These are phyloP conservation scores for Zaprionus davidi DNA, from an alignment of 1,140 invertebrate species.

Conservation along the genomic window DNA sequence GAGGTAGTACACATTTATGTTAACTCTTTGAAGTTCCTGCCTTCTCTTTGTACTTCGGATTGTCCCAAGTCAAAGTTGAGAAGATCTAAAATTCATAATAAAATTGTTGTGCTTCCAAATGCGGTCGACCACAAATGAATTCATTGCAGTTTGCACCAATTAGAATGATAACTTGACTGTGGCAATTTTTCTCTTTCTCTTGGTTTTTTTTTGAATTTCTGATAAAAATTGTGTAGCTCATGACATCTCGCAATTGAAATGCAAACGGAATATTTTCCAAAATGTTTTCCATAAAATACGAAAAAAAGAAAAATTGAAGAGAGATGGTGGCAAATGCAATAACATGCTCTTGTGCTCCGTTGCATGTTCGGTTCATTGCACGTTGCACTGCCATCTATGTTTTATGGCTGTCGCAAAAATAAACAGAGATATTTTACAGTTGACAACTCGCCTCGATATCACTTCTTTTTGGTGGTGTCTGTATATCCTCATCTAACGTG, in stretches of 20 bases:
- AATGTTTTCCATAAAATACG: background rate
- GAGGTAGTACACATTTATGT: background rate
- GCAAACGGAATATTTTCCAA: conserved; percentile 2
- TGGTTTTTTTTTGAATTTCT: background rate
- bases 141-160: background rate
- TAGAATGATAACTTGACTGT: conserved; percentile 4
- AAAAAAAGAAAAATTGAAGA: background rate
- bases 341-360: conserved; percentile 12
- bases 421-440: conserved; percentile 29
- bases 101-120: background rate
- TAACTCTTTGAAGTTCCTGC: background rate
- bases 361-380: conserved; percentile 45
- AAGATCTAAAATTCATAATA: background rate
- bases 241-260: conserved; percentile 9
- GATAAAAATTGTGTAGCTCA: background rate
- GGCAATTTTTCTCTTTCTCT: background rate
- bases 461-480: background rate
- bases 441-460: conserved; percentile 14
- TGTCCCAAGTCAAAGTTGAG: background rate
- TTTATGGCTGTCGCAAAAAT: conserved; percentile 7
- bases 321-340: background rate
- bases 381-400: conserved; percentile 25
- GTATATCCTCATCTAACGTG: conserved; percentile 37
- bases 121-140: background rate
- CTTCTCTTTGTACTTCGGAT: background rate